Percentiles rank a stretch among this genome's conserved stretches.
Evolutionary conservation across 2,888 invertebrate genomes (phyloP).

Genomic region (Brachypalpus laphriformis): DNA sequence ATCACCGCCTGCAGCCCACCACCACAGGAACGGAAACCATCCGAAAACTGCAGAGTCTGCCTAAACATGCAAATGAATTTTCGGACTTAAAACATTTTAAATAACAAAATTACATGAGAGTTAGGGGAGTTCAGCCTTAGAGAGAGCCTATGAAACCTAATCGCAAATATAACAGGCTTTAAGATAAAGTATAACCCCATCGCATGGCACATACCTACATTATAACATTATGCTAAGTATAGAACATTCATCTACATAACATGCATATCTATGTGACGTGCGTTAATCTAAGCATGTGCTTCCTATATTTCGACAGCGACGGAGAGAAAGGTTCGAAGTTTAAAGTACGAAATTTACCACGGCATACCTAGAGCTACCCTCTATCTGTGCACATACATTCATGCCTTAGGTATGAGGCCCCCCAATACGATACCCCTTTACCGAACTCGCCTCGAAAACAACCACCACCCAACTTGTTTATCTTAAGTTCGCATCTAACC

Average conservation of each 20-base stretch:
- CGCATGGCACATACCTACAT: constrained; percentile 22
- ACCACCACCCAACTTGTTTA: constrained; percentile 71
- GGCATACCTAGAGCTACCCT: constrained; percentile 42
- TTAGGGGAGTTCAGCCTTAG: background rate
- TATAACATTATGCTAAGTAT: constrained; percentile 18
- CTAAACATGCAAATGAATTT: constrained; percentile 69
- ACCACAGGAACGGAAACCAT: background rate
- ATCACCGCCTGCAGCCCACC: background rate
- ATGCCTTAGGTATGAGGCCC: constrained; percentile 33
- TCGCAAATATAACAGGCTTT: constrained; percentile 71
- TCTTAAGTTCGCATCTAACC: constrained; percentile 74
- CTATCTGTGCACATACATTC: constrained; percentile 49
- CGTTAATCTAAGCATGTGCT: constrained; percentile 74
- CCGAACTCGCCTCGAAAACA: constrained; percentile 37
- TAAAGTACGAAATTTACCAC: constrained; percentile 70
- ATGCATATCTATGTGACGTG: constrained; percentile 64
- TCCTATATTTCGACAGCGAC: constrained; percentile 65
- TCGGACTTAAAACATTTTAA: constrained; percentile 68
- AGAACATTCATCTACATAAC: constrained; percentile 41
- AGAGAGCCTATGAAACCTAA: constrained; percentile 60
- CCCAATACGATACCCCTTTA: constrained; percentile 57
- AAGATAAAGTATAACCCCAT: constrained; percentile 70
- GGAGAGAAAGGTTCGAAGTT: constrained; percentile 51
- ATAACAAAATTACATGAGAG: constrained; percentile 65
- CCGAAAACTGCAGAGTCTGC: constrained; percentile 64